These are phyloP conservation scores for Trachelipus rathkii DNA, from an alignment of 1,140 invertebrate species.

Conservation along the genomic window DNA sequence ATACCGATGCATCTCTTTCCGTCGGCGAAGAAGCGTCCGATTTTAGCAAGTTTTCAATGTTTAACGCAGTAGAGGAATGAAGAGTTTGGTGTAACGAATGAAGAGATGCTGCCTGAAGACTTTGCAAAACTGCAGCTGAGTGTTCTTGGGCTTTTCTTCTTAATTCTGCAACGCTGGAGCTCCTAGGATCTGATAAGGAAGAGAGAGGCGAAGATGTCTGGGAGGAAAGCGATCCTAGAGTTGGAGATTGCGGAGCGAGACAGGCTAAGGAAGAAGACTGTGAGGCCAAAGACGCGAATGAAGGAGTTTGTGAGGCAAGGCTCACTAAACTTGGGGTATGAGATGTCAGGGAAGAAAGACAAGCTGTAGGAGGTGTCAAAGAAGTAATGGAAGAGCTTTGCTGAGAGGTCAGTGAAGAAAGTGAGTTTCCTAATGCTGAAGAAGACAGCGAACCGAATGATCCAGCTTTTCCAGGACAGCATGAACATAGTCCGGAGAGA, in stretches of 20 bases:
- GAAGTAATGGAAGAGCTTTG: constrained; percentile 39
- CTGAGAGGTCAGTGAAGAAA: constrained; percentile 34
- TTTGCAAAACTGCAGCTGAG: constrained; percentile 74
- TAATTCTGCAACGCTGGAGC: constrained; percentile 78
- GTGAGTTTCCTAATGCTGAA: constrained; percentile 27
- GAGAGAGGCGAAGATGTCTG: neutral
- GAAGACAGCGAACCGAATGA: constrained; percentile 39
- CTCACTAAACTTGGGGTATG: constrained; percentile 48
- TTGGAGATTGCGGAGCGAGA: neutral
- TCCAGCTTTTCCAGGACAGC: constrained; percentile 63
- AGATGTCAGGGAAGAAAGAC: constrained; percentile 48
- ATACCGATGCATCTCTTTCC: neutral
- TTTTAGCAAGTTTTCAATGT: constrained; percentile 44
- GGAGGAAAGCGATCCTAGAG: neutral
- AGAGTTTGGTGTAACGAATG: constrained; percentile 34
- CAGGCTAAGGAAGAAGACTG: constrained; percentile 46
- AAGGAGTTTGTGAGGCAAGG: constrained; percentile 50
- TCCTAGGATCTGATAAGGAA: constrained; percentile 56
- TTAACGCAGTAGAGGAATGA: constrained; percentile 32
- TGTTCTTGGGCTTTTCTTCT: constrained; percentile 85
- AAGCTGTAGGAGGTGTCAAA: constrained; percentile 39
- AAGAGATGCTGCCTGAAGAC: constrained; percentile 55
- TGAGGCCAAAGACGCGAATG: constrained; percentile 52
- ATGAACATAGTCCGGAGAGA: constrained; percentile 68
- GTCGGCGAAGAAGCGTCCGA: constrained; percentile 24